Evolutionary conservation across 2,888 invertebrate genomes (phyloP), one percentile per base, ranked within the genome.

Genomic region (Plebejus argus): DNA sequence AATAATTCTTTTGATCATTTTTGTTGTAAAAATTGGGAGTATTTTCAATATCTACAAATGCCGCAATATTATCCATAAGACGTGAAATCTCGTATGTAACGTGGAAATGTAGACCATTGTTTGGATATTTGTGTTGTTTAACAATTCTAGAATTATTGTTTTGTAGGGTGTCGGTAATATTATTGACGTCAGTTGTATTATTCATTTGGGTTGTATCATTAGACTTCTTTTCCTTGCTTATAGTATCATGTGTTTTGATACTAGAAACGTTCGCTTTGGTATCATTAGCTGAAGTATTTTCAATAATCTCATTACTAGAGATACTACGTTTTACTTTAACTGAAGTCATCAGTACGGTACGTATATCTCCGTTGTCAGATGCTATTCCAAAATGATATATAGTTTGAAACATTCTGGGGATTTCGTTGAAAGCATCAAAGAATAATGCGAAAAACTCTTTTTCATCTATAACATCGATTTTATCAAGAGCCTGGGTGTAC

Each of bases 291-390:
- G 28, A 15, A 28, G 28, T 66, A 33, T 66, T 66, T 66, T 66
- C 28, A 66, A 66, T 15, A 66, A 66, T 66, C 6, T 28, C 7
- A 15, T 33, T 28, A 15, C 28, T 66, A 15, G 15, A 23, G n/a
- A 80, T 71, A 12, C 88, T 85, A 2, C 89, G 87, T 82, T 90
- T 90, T 77, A 81, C 84, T 84, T 89, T 87, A 76, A 87, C 87
- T 0, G 84, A 83, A 78, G 84, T 84, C 76, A 85, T 79, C n/a
- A 85, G 66, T 1, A 15, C 15, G 66, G 28, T 58, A 70, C 83
- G 78, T 18, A 83, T 82, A 71, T 82, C 77, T 15, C 79, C 79
- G 15, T 66, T n/a, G 79, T 33, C 15, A 79, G 20, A 33, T 15
- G 12, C 15, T 1, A 5, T 18, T 66, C 28, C 20, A 66, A 28